Conservation (phyloP, 2,888 invertebrate genomes). For the Liodrosophila aerea region DNA sequence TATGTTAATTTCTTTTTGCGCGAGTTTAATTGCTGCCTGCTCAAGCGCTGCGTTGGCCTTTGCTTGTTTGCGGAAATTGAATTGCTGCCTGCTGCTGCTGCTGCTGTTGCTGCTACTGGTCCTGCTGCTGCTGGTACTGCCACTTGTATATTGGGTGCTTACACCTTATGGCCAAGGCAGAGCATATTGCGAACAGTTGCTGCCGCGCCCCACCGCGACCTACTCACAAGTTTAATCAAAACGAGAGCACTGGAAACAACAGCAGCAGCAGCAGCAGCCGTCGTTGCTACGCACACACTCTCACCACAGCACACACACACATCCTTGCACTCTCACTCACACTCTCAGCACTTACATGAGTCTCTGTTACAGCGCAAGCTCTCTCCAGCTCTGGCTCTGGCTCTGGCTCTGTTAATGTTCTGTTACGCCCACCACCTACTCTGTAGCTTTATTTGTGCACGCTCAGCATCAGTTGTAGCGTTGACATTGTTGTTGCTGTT, state of each 20-base stretch:
- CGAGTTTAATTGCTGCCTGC: conserved; percentile 63
- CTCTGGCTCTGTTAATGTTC: conserved; percentile 4
- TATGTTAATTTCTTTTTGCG: conserved; percentile 67
- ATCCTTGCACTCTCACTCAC: background rate
- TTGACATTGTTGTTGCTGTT: conserved; percentile 58
- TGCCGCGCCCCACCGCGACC: conserved; percentile 68
- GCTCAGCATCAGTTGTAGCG: conserved; percentile 61
- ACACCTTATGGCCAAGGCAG: conserved; percentile 62
- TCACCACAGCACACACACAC: conserved; percentile 10
- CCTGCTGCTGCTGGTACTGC: conserved; percentile 9
- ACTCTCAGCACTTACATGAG: conserved; percentile 39
- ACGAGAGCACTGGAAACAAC: conserved; percentile 74
- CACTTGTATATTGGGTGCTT: conserved; percentile 23
- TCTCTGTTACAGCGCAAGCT: conserved; percentile 36
- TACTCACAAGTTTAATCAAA: conserved; percentile 72
- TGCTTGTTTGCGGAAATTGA: conserved; percentile 70
- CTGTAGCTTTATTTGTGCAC: conserved; percentile 55
- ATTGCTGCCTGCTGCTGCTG: conserved; percentile 46
- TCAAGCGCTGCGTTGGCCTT: conserved; percentile 26
- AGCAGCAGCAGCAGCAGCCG: conserved; percentile 8
- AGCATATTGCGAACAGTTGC: conserved; percentile 64
- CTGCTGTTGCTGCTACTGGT: conserved; percentile 20
- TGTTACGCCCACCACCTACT: conserved; percentile 25
- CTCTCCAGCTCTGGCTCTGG: background rate
- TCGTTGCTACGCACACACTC: conserved; percentile 20